Percentiles rank a stretch among this genome's conserved stretches.
These are phyloP conservation scores for Gnatocerus cornutus DNA, from an alignment of 2,888 invertebrate genomes.

Conservation along the genomic window DNA sequence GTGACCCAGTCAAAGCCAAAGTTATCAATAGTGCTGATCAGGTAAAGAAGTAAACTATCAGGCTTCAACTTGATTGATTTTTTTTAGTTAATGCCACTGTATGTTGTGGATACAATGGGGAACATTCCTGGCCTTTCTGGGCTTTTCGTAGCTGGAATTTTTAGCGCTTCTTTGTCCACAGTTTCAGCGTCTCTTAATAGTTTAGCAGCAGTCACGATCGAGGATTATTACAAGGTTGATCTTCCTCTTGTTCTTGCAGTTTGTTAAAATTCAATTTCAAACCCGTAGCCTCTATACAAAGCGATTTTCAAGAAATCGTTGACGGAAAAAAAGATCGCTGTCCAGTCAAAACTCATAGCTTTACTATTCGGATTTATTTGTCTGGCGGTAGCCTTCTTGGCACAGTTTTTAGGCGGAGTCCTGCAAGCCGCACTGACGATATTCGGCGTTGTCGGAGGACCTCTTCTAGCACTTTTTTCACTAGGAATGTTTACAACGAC, in stretches of 20 bases:
- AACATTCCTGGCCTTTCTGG: conserved; percentile 87
- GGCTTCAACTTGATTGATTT: too few relatives aligned
- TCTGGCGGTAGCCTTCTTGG: conserved; percentile 86
- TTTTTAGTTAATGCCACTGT: conserved; percentile 80
- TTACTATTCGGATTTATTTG: conserved; percentile 83
- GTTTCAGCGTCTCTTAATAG: conserved; percentile 94
- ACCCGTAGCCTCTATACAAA: conserved; percentile 68
- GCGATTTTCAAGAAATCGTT: conserved; percentile 66
- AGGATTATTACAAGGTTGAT: conserved; percentile 83
- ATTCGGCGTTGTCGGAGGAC: conserved; percentile 91
- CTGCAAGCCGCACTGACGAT: conserved; percentile 90
- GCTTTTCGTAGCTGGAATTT: conserved; percentile 92
- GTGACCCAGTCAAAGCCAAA: conserved; percentile 82
- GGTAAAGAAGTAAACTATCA: conserved; percentile 60
- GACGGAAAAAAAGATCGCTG: conserved; percentile 69
- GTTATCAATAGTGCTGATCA: conserved; percentile 82
- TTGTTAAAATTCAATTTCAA: conserved; percentile 3
- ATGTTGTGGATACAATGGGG: conserved; percentile 84
- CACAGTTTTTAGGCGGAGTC: conserved; percentile 88
- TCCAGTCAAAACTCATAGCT: conserved; percentile 80
- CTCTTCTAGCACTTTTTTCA: conserved; percentile 88
- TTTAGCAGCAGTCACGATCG: conserved; percentile 88
- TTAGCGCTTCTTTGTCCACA: conserved; percentile 93
- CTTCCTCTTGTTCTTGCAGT: too few relatives aligned
- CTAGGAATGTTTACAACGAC: conserved; percentile 87